These are phyloP conservation scores for Agrenia bidenticulata DNA, from an alignment of 2,888 invertebrate genomes.

Conservation along the genomic window DNA sequence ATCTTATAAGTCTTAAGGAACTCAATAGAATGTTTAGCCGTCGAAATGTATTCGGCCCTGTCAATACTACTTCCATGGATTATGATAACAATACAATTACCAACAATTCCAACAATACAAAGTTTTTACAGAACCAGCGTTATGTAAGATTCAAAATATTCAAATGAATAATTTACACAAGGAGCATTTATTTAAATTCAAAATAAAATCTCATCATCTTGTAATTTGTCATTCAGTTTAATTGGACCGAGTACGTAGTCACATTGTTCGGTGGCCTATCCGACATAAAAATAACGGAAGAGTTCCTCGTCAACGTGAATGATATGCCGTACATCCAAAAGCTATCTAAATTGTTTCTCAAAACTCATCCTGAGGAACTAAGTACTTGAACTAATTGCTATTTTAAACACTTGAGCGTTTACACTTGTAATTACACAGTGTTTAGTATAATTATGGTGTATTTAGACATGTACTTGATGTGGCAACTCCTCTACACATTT, in stretches of 20 bases:
- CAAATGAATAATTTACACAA: too few relatives aligned
- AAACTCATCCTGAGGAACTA: slow-evolving; percentile 39
- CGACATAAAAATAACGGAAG: slow-evolving; percentile 35
- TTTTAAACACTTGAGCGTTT: not conserved
- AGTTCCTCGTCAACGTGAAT: slow-evolving; percentile 45
- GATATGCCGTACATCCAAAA: slow-evolving; percentile 47
- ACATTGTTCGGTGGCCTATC: slow-evolving; percentile 43
- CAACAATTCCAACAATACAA: too few relatives aligned
- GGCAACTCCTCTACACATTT: slow-evolving; percentile 50
- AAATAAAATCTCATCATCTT: too few relatives aligned
- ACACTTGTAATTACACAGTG: too few relatives aligned
- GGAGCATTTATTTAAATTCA: too few relatives aligned
- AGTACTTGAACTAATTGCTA: slow-evolving; percentile 24
- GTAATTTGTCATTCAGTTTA: slow-evolving; percentile 35
- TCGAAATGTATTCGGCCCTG: slow-evolving; percentile 26
- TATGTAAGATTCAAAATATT: too few relatives aligned
- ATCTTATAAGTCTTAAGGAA: slow-evolving; percentile 39
- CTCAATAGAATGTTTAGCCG: slow-evolving; percentile 32
- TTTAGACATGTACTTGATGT: slow-evolving; percentile 49
- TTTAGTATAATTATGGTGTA: too few relatives aligned
- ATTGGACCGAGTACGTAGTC: slow-evolving; percentile 50
- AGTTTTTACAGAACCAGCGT: too few relatives aligned
- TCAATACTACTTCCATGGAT: not conserved
- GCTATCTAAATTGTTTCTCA: slow-evolving; percentile 35
- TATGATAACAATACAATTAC: too few relatives aligned